A percentile compares a stretch with the other conserved stretches of the same genome.
Conservation (phyloP, 2,113 vertebrate genomes). For the Salvelinus sp. region DNA sequence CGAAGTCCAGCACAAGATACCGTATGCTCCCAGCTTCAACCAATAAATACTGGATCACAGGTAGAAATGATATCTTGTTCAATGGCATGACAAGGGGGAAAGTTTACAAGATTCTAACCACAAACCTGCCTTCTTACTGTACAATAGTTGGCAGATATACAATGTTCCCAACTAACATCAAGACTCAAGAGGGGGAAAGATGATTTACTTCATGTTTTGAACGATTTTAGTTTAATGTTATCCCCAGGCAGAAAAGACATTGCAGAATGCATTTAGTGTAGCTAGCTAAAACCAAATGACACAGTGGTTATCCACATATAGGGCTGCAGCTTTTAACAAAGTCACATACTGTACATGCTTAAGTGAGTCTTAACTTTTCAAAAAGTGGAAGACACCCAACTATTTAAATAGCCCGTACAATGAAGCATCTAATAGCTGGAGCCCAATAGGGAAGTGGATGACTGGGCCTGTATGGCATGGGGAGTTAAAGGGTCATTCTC, state of each 20-base stretch:
- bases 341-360: slow-evolving; percentile 10
- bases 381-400: slow-evolving; percentile 21
- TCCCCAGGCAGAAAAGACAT: background rate
- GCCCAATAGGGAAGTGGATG: slow-evolving; percentile 29
- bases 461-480: slow-evolving; percentile 26
- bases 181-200: background rate
- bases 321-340: background rate
- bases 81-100: background rate
- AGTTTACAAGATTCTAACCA: background rate
- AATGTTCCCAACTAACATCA: background rate
- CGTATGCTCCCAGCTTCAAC: no score
- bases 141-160: no score
- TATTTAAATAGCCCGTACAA: slow-evolving; percentile 24
- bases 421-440: slow-evolving; percentile 23
- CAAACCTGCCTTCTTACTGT: background rate
- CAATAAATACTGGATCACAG: no score
- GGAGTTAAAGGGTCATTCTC: slow-evolving; percentile 35
- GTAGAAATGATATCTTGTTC: background rate
- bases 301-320: background rate
- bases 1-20: background rate
- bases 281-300: no score
- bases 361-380: slow-evolving; percentile 11
- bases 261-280: background rate
- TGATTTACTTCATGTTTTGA: no score
- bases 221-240: background rate